Evolutionary conservation across 2,797 vertebrate genomes (phyloP).

Genomic region (Microctenopoma stevenorrisi): DNA sequence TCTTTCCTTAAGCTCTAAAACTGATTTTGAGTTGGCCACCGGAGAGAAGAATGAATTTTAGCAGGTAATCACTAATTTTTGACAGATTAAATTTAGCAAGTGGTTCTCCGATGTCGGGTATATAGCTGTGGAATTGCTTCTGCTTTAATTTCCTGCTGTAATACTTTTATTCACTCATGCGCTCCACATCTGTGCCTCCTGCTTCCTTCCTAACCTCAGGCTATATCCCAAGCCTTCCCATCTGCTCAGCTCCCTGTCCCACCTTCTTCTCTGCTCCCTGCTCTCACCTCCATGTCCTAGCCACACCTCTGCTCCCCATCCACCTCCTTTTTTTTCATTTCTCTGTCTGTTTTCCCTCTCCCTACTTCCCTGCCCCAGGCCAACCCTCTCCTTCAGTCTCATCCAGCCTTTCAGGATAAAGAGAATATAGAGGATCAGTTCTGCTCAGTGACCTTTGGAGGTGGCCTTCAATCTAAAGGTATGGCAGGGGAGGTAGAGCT

Average conservation of each 20-base stretch:
- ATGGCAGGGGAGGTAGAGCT: conserved; percentile 71
- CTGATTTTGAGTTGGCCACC: conserved; percentile 50
- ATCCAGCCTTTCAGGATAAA: conserved; percentile 74
- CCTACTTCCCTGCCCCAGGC: conserved; percentile 57
- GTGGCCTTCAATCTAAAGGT: conserved; percentile 81
- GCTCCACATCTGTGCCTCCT: conserved; percentile 23
- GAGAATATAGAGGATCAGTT: conserved; percentile 80
- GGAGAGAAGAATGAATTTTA: conserved; percentile 52
- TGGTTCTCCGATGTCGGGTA: conserved; percentile 25
- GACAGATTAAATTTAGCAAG: conserved; percentile 49
- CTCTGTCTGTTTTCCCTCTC: conserved; percentile 37
- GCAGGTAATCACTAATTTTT: conserved; percentile 54
- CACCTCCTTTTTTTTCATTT: conserved; percentile 39
- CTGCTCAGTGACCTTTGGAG: conserved; percentile 82
- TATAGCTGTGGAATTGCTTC: conserved; percentile 44
- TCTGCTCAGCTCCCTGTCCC: conserved; percentile 26
- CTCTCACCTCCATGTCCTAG: conserved; percentile 33
- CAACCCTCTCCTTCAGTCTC: conserved; percentile 69
- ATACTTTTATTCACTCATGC: conserved; percentile 25
- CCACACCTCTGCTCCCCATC: conserved; percentile 31
- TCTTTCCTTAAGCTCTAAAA: conserved; percentile 17
- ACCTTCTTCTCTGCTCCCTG: conserved; percentile 30
- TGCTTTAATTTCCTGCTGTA: conserved; percentile 52
- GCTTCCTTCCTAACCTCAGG: conserved; percentile 46
- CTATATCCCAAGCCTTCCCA: conserved; percentile 22